Conservation (phyloP, 2,888 invertebrate genomes). For the Caenorhabditis imperialis region DNA sequence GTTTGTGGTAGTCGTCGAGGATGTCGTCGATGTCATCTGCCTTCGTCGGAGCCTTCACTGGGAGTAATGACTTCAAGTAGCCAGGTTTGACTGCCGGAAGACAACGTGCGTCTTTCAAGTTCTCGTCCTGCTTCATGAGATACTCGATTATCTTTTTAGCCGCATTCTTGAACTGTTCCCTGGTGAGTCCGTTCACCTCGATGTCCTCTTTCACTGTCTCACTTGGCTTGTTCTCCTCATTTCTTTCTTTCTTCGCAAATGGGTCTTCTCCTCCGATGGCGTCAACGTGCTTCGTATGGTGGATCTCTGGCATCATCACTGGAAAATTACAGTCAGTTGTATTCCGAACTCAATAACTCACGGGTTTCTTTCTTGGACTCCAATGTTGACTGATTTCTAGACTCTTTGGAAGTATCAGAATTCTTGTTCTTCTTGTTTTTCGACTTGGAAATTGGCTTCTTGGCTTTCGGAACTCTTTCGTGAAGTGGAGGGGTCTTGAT, state of each 20-base stretch:
- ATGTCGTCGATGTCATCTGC: conserved; percentile 51
- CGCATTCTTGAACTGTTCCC: conserved; percentile 37
- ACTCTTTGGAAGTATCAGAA: conserved; percentile 24
- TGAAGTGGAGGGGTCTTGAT: conserved; percentile 47
- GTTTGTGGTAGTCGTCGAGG: conserved; percentile 45
- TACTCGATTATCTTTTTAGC: conserved; percentile 50
- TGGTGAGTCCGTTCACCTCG: conserved; percentile 38
- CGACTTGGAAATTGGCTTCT: conserved; percentile 10
- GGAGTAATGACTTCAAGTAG: conserved; percentile 42
- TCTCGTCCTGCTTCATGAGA: conserved; percentile 44
- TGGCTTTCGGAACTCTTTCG: conserved; percentile 31
- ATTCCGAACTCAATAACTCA: neutral
- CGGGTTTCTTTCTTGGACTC: conserved; percentile 29
- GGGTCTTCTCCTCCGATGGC: conserved; percentile 32
- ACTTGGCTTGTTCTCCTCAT: conserved; percentile 24
- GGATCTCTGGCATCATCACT: conserved; percentile 53
- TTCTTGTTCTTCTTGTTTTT: conserved; percentile 18
- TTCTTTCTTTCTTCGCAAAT: conserved; percentile 25
- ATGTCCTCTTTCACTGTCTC: conserved; percentile 35
- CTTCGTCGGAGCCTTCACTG: conserved; percentile 35
- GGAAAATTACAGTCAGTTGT: neutral
- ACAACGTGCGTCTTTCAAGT: conserved; percentile 26
- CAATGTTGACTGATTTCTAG: conserved; percentile 2
- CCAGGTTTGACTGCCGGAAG: conserved; percentile 49
- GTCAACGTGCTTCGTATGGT: conserved; percentile 38